Evolutionary conservation across 2,113 vertebrate species (phyloP).

Genomic region (Strix aluco): DNA sequence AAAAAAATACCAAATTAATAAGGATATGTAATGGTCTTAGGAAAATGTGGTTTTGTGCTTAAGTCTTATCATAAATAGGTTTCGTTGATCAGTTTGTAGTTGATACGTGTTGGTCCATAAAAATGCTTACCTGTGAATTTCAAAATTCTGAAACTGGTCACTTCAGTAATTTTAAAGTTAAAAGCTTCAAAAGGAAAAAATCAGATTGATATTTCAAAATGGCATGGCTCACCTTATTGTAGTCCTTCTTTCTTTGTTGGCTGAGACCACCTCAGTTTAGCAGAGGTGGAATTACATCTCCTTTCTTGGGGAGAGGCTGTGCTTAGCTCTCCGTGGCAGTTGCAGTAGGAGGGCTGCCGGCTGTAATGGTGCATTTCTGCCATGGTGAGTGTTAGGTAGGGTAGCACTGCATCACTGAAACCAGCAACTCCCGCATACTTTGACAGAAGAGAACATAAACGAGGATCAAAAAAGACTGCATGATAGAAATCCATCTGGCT

Average conservation of each 20-base stretch:
- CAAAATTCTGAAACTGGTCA: background rate
- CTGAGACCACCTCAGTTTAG: background rate
- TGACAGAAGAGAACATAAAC: background rate
- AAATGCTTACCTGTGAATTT: background rate
- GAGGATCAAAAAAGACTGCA: background rate
- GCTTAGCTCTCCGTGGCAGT: background rate
- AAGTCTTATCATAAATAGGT: background rate
- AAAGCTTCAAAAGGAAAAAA: background rate
- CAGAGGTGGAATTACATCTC: background rate
- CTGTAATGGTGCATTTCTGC: background rate
- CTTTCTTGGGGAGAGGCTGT: background rate
- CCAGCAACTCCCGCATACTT: fast-evolving
- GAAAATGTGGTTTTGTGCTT: background rate
- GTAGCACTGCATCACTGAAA: background rate
- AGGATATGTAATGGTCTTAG: background rate
- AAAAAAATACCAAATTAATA: background rate
- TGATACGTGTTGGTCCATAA: background rate
- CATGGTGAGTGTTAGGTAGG: fast-evolving
- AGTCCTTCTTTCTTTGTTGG: background rate
- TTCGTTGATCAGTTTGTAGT: background rate
- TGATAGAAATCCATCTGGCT: conserved; percentile 29
- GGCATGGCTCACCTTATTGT: background rate
- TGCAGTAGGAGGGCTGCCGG: background rate
- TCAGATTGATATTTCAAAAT: background rate
- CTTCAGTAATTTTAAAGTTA: background rate